phyloP scores from a whole-genome alignment of 2,888 invertebrate genomes.

The Drosophila testacea region DNA sequence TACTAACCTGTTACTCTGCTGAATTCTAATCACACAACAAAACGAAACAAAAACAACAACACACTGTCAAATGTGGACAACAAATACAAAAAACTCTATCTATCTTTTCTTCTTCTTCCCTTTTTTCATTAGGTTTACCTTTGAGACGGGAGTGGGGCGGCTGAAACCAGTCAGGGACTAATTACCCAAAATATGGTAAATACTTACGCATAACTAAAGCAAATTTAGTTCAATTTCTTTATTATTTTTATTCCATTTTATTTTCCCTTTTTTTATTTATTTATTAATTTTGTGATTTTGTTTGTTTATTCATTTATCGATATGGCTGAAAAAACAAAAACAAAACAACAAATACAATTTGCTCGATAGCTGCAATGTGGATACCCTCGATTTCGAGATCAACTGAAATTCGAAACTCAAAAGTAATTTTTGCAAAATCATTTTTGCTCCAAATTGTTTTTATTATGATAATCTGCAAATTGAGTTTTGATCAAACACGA shows the following conservation, averaged over 20 bases:
- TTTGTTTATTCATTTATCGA: conserved; percentile 40
- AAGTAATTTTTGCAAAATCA: conserved; percentile 60
- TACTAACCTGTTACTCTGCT: conserved; percentile 52
- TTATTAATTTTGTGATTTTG: conserved; percentile 29
- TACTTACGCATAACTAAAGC: conserved; percentile 79
- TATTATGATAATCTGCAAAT: conserved; percentile 31
- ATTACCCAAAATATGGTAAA: conserved; percentile 86
- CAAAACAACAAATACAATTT: conserved; percentile 39
- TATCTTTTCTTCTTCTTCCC: conserved; percentile 83
- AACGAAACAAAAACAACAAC: conserved; percentile 11
- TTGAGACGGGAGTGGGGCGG: conserved; percentile 86
- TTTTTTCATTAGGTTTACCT: conserved; percentile 85
- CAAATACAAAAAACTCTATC: conserved; percentile 74
- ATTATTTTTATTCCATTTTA: conserved; percentile 12
- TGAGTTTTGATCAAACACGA: conserved; percentile 43
- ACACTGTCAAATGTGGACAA: conserved; percentile 50
- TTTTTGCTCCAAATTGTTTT: conserved; percentile 33
- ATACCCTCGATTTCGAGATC: conserved; percentile 68
- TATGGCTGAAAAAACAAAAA: conserved; percentile 38
- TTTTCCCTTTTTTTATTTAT: conserved; percentile 24
- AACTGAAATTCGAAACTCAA: conserved; percentile 69
- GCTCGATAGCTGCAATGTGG: conserved; percentile 74
- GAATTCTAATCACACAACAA: conserved; percentile 23
- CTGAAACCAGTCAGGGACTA: conserved; percentile 86
- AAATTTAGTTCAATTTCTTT: conserved; percentile 51